These are phyloP conservation scores for Furcula furcula DNA, from an alignment of 2,888 invertebrate species.

Conservation along the genomic window DNA sequence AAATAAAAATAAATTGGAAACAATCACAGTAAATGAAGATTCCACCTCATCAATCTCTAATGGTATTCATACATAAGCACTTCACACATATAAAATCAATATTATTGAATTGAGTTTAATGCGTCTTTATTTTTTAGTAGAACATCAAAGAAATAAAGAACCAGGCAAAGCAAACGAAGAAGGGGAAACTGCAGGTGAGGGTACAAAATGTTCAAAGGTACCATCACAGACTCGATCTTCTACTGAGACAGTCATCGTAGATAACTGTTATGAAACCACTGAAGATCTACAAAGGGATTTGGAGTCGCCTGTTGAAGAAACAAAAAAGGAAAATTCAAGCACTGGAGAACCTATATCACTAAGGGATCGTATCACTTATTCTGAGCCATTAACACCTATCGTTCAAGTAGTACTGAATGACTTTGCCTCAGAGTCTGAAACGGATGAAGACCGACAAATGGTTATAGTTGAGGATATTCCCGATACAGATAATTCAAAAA, in stretches of 20 bases:
- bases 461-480: slow-evolving; percentile 42
- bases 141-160: slow-evolving; percentile 33
- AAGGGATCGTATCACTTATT: slow-evolving; percentile 55
- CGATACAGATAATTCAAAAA: slow-evolving; percentile 18
- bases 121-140: slow-evolving; percentile 33
- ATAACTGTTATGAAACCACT: slow-evolving; percentile 51
- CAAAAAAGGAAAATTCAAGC: slow-evolving; percentile 12
- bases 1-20: slow-evolving; percentile 51
- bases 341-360: slow-evolving; percentile 39
- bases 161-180: slow-evolving; percentile 39
- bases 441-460: slow-evolving; percentile 43
- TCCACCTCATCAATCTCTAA: slow-evolving; percentile 24
- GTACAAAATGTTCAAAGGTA: slow-evolving; percentile 47
- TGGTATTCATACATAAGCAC: slow-evolving; percentile 2
- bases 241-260: slow-evolving; percentile 61
- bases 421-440: slow-evolving; percentile 56
- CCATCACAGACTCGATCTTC: slow-evolving; percentile 55
- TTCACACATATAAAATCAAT: slow-evolving; percentile 1
- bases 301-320: slow-evolving; percentile 32
- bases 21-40: slow-evolving; percentile 40
- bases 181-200: slow-evolving; percentile 60
- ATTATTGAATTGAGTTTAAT: background rate
- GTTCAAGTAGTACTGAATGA: slow-evolving; percentile 59
- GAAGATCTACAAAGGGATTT: slow-evolving; percentile 52
- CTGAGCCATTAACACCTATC: slow-evolving; percentile 59